Evolutionary conservation across 2,113 vertebrate genomes (phyloP).

Genomic region (Zosterops lateralis): DNA sequence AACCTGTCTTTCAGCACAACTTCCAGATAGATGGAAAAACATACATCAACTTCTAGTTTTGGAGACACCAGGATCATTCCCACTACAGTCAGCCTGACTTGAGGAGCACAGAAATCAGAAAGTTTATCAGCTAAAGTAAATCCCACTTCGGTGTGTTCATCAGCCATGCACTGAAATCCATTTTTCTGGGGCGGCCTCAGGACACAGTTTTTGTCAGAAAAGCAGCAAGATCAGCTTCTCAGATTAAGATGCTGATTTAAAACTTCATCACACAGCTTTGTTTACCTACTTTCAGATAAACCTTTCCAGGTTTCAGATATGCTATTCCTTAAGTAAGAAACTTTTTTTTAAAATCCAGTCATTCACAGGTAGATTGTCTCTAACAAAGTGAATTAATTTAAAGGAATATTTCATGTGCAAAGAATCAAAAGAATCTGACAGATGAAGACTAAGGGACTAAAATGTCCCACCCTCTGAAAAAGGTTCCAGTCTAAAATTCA

Average conservation of each 20-base stretch:
- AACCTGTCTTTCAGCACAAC: background rate
- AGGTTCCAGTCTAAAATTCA: background rate
- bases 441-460: background rate
- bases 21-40: background rate
- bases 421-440: background rate
- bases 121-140: background rate
- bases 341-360: background rate
- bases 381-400: background rate
- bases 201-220: background rate
- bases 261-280: background rate
- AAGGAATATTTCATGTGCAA: background rate
- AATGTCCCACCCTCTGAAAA: background rate
- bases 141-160: accelerated
- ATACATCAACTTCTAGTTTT: accelerated
- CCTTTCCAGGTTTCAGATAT: background rate
- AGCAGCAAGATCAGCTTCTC: background rate
- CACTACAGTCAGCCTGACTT: background rate
- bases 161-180: background rate
- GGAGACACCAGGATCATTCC: background rate
- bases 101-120: background rate
- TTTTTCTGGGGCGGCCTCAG: accelerated
- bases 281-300: background rate
- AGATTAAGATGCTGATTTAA: background rate
- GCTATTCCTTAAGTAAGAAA: background rate
- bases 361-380: background rate